These are phyloP conservation scores for Colletes gigas DNA, from an alignment of 1,140 invertebrate genomes.

Conservation along the genomic window DNA sequence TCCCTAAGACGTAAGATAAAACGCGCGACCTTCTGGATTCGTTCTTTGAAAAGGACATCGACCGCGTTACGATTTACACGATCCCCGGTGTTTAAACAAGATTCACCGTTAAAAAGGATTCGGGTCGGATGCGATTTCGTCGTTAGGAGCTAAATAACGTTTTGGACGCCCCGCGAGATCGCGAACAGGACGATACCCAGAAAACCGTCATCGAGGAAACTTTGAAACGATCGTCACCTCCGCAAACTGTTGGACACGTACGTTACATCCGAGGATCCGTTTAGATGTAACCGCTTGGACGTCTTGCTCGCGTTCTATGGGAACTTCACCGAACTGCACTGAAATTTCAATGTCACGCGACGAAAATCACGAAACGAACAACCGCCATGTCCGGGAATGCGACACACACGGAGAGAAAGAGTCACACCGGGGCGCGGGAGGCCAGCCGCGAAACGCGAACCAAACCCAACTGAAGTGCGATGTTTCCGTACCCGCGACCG, in stretches of 20 bases:
- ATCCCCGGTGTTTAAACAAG: too few relatives aligned
- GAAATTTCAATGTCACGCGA: slow-evolving; percentile 1
- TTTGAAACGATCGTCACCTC: slow-evolving; percentile 34
- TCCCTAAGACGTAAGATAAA: not conserved
- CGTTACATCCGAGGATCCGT: slow-evolving; percentile 23
- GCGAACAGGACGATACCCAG: too few relatives aligned
- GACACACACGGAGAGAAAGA: slow-evolving; percentile 11
- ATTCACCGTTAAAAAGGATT: too few relatives aligned
- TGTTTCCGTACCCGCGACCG: slow-evolving; percentile 70
- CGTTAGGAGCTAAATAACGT: too few relatives aligned
- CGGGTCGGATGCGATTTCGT: too few relatives aligned
- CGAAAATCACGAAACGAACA: not conserved
- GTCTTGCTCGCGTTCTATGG: too few relatives aligned
- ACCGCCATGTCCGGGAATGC: not conserved
- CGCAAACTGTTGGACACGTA: slow-evolving; percentile 9
- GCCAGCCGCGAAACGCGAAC: slow-evolving; percentile 75
- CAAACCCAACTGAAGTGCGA: slow-evolving; percentile 77
- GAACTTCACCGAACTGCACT: slow-evolving; percentile 17
- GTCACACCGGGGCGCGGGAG: slow-evolving; percentile 48
- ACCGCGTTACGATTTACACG: too few relatives aligned
- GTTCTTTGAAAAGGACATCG: too few relatives aligned
- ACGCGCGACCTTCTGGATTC: too few relatives aligned
- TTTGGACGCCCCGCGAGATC: too few relatives aligned
- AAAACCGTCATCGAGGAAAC: not conserved
- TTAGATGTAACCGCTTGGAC: too few relatives aligned